A percentile compares a stretch with the other conserved stretches of the same genome.
Conservation (phyloP, 2,113 vertebrate genomes). For the Nannobrachium achirus region DNA sequence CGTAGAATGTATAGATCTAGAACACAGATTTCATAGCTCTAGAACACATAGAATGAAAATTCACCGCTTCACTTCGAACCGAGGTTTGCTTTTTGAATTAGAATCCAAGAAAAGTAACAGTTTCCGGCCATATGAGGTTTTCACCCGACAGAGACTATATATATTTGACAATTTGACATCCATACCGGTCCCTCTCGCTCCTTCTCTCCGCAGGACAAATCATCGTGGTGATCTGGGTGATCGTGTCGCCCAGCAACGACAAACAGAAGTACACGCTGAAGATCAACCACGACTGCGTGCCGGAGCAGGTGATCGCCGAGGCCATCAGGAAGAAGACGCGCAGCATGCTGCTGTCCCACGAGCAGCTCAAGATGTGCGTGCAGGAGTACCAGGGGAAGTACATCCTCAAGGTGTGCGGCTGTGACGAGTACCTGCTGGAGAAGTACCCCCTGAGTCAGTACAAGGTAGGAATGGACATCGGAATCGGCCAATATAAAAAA, state of each 20-base stretch:
- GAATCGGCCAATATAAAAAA: no score
- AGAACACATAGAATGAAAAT: no score
- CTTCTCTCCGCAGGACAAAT: constrained; percentile 89
- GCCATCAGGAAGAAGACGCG: constrained; percentile 97
- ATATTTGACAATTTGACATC: no score
- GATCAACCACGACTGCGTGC: constrained; percentile 97
- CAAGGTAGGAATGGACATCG: no score
- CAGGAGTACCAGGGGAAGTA: constrained; percentile 99
- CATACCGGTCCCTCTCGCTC: not conserved
- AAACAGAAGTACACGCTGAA: constrained; percentile 99
- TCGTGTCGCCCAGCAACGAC: constrained; percentile 97
- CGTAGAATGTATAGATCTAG: no score
- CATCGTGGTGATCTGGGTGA: constrained; percentile 99
- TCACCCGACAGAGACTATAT: no score
- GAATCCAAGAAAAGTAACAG: no score
- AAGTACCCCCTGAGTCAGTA: constrained; percentile 98
- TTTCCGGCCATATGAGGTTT: no score
- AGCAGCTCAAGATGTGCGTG: constrained; percentile 97
- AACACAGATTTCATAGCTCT: no score
- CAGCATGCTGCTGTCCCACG: constrained; percentile 96
- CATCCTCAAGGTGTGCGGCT: constrained; percentile 98
- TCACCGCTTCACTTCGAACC: no score
- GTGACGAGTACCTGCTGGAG: constrained; percentile 97
- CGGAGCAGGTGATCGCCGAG: constrained; percentile 98
- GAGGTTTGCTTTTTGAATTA: no score